phyloP scores from a whole-genome alignment of 2,113 vertebrate genomes.

The Origma solitaria region DNA sequence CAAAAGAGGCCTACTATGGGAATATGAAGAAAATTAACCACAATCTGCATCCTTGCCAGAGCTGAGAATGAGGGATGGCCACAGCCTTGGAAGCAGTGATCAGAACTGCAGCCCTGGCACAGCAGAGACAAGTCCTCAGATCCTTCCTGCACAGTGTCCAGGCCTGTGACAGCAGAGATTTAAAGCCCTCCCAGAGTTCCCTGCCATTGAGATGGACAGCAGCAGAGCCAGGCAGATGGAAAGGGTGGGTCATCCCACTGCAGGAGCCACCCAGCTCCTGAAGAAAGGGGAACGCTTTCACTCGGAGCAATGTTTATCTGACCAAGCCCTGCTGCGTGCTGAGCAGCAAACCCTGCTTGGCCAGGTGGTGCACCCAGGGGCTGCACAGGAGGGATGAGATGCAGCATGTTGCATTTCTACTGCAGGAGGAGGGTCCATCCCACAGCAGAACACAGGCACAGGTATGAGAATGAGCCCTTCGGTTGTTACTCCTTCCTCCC shows the following conservation, averaged over 20 bases:
- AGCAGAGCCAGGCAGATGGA: not conserved
- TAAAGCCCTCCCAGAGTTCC: not conserved
- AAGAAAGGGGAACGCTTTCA: not conserved
- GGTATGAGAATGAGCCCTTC: not conserved
- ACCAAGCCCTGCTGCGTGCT: not conserved
- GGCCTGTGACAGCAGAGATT: not conserved
- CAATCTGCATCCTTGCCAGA: not conserved
- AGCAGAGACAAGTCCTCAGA: not conserved
- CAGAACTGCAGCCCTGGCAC: not conserved
- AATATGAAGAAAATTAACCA: not conserved
- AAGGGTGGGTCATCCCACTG: rapidly evolving
- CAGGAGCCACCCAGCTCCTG: not conserved
- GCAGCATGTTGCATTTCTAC: not conserved
- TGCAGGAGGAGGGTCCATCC: not conserved
- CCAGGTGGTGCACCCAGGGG: not conserved
- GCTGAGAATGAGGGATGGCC: not conserved
- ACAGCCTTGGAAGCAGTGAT: not conserved
- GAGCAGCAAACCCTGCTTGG: rapidly evolving
- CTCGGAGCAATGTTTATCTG: not conserved
- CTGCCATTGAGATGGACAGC: not conserved
- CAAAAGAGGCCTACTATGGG: not conserved
- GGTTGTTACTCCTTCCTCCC: not conserved
- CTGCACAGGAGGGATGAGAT: rapidly evolving
- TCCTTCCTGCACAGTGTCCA: not conserved
- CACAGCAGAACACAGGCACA: not conserved